These are phyloP conservation scores for Himalopsyche tibetana DNA, from an alignment of 2,888 invertebrate species.

Conservation along the genomic window DNA sequence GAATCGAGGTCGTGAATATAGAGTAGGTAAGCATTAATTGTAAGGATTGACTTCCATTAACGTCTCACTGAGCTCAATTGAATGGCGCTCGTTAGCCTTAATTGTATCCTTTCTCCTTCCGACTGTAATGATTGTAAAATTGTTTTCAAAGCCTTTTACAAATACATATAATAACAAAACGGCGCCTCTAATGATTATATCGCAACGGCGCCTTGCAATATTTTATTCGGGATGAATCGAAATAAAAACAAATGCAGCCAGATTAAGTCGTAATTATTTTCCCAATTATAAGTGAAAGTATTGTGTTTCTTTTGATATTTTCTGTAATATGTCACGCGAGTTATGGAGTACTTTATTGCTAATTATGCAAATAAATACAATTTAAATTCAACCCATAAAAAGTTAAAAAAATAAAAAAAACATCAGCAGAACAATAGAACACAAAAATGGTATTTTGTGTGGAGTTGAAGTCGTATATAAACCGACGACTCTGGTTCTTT, in stretches of 20 bases:
- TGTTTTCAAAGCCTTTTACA: slow-evolving; percentile 29
- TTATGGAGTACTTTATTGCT: too few relatives aligned
- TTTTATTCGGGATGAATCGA: background rate
- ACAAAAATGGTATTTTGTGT: too few relatives aligned
- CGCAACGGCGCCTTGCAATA: background rate
- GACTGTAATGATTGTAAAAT: slow-evolving; percentile 34
- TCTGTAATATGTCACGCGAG: too few relatives aligned
- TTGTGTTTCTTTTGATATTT: too few relatives aligned
- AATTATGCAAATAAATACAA: too few relatives aligned
- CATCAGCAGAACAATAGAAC: too few relatives aligned
- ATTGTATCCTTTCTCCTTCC: slow-evolving; percentile 47
- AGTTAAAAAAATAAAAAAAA: too few relatives aligned
- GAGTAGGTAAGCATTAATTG: slow-evolving; percentile 45
- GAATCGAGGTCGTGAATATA: slow-evolving; percentile 40
- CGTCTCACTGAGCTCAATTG: slow-evolving; percentile 48
- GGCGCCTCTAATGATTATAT: background rate
- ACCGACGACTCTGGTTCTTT: too few relatives aligned
- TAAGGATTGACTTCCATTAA: slow-evolving; percentile 47
- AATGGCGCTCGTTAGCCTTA: slow-evolving; percentile 53
- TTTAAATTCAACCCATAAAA: too few relatives aligned
- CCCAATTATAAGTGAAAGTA: too few relatives aligned
- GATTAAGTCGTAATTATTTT: too few relatives aligned
- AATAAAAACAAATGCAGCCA: background rate
- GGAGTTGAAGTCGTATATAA: too few relatives aligned
- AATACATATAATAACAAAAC: slow-evolving; percentile 25